Conservation (phyloP, 2,797 vertebrate genomes). For the Percopsis omiscomaycus region DNA sequence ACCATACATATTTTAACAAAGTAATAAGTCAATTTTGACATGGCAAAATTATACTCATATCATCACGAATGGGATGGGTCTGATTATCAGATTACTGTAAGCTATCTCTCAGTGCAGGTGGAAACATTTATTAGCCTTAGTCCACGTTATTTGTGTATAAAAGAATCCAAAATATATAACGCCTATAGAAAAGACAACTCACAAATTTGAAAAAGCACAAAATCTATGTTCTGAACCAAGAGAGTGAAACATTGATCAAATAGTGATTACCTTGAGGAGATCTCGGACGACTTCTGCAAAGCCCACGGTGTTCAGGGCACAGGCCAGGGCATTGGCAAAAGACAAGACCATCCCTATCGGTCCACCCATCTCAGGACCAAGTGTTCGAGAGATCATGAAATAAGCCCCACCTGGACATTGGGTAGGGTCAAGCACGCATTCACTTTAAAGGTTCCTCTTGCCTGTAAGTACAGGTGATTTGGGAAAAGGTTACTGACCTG, state of each 20-base stretch:
- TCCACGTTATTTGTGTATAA: too few species aligned
- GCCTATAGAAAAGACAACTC: neutral
- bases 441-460: neutral
- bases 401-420: slow-evolving; percentile 68
- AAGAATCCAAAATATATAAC: too few species aligned
- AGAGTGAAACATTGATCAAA: neutral
- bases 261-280: slow-evolving; percentile 57
- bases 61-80: too few species aligned
- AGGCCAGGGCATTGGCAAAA: slow-evolving; percentile 75
- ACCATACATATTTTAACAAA: neutral
- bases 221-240: neutral
- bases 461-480: neutral
- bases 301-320: slow-evolving; percentile 74
- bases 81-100: too few species aligned
- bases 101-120: too few species aligned
- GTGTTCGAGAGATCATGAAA: slow-evolving; percentile 77
- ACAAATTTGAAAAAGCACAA: neutral
- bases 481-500: slow-evolving; percentile 59
- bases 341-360: slow-evolving; percentile 76
- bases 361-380: slow-evolving; percentile 74
- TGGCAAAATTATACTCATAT: too few species aligned
- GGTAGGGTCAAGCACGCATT: neutral
- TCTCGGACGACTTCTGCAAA: slow-evolving; percentile 76
- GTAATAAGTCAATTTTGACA: too few species aligned
- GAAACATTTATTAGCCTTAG: too few species aligned